Conservation (phyloP, 2,888 invertebrate genomes). For the Operophtera brumata region DNA sequence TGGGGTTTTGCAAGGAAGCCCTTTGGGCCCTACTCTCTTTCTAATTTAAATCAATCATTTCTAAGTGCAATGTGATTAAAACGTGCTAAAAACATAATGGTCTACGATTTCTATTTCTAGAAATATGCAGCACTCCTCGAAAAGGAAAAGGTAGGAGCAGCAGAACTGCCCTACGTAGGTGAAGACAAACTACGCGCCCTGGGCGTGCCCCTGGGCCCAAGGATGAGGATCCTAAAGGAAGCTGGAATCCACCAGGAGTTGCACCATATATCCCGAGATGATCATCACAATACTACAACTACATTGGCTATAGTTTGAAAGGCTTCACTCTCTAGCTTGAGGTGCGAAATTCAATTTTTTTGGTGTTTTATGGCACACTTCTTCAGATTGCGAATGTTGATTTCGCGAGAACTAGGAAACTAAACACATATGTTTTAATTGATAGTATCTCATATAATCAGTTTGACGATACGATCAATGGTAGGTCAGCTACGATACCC, state of each 20-base stretch:
- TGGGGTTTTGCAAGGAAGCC: background rate
- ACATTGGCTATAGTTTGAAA: constrained; percentile 82
- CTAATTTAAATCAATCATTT: background rate
- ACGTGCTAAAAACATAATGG: background rate
- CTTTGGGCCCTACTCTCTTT: background rate
- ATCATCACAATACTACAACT: constrained; percentile 71
- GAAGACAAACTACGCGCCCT: constrained; percentile 93
- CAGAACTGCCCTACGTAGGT: constrained; percentile 93
- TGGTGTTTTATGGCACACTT: too few species aligned
- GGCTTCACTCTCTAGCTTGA: too few species aligned
- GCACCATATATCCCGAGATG: constrained; percentile 71
- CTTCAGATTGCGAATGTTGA: too few species aligned
- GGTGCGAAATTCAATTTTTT: too few species aligned
- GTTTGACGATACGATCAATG: too few species aligned
- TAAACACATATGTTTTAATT: too few species aligned
- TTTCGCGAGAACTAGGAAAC: too few species aligned
- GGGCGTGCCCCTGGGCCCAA: constrained; percentile 94
- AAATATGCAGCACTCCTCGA: constrained; percentile 93
- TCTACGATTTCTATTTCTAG: constrained; percentile 71
- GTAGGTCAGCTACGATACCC: too few species aligned
- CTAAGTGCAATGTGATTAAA: background rate
- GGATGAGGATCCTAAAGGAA: constrained; percentile 93
- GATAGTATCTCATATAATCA: too few species aligned
- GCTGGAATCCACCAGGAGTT: constrained; percentile 82
- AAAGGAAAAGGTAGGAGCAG: constrained; percentile 92